Evolutionary conservation across 2,888 invertebrate genomes (phyloP).

Genomic region (Hoplodrina ambigua): DNA sequence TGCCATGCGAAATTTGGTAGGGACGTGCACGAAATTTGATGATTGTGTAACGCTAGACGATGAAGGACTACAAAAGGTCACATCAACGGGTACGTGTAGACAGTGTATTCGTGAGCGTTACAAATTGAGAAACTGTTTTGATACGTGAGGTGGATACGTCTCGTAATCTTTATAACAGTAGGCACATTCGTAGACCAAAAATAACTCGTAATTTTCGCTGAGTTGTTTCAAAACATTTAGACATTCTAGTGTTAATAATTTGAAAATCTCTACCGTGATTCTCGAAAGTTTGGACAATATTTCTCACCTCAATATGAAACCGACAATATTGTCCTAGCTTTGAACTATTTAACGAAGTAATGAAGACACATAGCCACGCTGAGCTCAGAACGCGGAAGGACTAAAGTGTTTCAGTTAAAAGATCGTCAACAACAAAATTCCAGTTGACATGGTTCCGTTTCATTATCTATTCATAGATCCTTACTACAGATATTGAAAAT

Average conservation of each 20-base stretch:
- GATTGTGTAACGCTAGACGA: slow-evolving; percentile 66
- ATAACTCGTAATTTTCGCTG: background rate
- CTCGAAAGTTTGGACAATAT: background rate
- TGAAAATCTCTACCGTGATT: background rate
- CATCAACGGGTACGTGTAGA: slow-evolving; percentile 63
- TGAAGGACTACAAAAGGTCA: slow-evolving; percentile 71
- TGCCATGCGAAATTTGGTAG: slow-evolving; percentile 64
- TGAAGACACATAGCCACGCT: slow-evolving; percentile 24
- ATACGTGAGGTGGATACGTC: slow-evolving; percentile 61
- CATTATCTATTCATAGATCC: slow-evolving; percentile 25
- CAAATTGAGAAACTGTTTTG: slow-evolving; percentile 67
- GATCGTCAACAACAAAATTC: slow-evolving; percentile 1
- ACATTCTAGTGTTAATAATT: background rate
- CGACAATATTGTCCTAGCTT: slow-evolving; percentile 23
- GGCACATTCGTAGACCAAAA: slow-evolving; percentile 14
- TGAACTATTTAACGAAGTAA: slow-evolving; percentile 26
- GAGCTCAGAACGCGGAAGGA: slow-evolving; percentile 33
- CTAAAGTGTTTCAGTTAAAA: slow-evolving; percentile 12
- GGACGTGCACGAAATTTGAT: slow-evolving; percentile 70
- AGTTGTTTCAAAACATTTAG: background rate
- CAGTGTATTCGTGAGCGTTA: slow-evolving; percentile 61
- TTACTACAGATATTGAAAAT: slow-evolving; percentile 28
- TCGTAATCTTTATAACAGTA: slow-evolving; percentile 34
- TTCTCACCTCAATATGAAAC: slow-evolving; percentile 7
- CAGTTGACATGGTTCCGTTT: slow-evolving; percentile 12